Conservation (phyloP, 2,888 invertebrate genomes). For the Xestia c-nigrum region DNA sequence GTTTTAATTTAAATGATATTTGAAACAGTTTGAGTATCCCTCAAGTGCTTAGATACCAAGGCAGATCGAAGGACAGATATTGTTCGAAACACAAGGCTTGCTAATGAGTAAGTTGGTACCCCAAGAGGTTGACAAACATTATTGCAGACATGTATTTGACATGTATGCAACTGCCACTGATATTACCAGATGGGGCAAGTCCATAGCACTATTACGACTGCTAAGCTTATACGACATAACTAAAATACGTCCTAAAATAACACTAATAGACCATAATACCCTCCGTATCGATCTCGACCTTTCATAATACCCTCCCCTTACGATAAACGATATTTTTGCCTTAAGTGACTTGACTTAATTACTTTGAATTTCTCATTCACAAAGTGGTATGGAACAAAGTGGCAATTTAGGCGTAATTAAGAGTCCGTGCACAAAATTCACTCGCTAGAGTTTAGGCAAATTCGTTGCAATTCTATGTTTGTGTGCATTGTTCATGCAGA, state of each 20-base stretch:
- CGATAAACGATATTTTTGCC: constrained; percentile 46
- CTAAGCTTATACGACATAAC: background rate
- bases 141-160: background rate
- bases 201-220: background rate
- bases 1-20: background rate
- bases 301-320: constrained; percentile 10
- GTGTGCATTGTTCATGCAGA: no score
- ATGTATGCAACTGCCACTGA: no score
- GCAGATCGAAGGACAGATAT: background rate
- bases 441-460: no score
- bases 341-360: constrained; percentile 52
- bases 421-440: no score
- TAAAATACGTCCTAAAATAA: background rate
- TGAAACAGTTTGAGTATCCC: background rate
- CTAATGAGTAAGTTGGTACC: background rate
- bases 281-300: constrained; percentile 14
- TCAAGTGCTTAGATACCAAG: background rate
- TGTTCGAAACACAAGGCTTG: no score
- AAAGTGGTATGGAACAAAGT: constrained; percentile 59
- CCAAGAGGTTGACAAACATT: background rate
- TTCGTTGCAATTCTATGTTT: no score
- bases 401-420: constrained; percentile 65
- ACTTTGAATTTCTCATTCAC: constrained; percentile 49
- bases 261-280: background rate
- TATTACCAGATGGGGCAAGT: background rate